These are phyloP conservation scores for Acronicta psi DNA, from an alignment of 2,888 invertebrate genomes.

Conservation along the genomic window DNA sequence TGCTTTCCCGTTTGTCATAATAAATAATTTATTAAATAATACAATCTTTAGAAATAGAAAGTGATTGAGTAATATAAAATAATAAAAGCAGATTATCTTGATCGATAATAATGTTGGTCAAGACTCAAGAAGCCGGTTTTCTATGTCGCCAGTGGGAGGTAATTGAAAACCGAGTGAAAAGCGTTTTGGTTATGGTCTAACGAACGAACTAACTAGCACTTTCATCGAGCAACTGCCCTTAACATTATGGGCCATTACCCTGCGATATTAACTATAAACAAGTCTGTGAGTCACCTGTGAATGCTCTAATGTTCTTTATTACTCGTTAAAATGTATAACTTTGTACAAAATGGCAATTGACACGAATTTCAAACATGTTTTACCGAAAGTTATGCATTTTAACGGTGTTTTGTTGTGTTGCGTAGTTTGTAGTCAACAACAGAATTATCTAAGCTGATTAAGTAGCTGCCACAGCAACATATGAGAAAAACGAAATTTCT, in stretches of 20 bases:
- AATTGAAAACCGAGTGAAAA: constrained; percentile 79
- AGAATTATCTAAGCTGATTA: too few relatives aligned
- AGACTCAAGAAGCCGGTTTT: constrained; percentile 35
- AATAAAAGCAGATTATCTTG: constrained; percentile 30
- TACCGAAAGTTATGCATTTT: neutral
- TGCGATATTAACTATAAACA: constrained; percentile 28
- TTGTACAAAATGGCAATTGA: constrained; percentile 22
- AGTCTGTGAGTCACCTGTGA: constrained; percentile 27
- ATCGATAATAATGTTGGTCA: constrained; percentile 30
- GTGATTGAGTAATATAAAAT: constrained; percentile 39
- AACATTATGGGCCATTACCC: constrained; percentile 66
- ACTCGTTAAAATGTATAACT: constrained; percentile 27
- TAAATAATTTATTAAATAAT: constrained; percentile 38
- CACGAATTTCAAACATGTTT: constrained; percentile 16
- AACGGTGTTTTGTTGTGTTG: neutral
- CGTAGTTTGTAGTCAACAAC: too few relatives aligned
- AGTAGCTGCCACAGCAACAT: too few relatives aligned
- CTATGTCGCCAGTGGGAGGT: constrained; percentile 45
- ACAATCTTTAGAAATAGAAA: constrained; percentile 27
- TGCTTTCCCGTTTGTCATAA: constrained; percentile 18
- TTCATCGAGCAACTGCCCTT: constrained; percentile 72
- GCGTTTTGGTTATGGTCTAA: constrained; percentile 68
- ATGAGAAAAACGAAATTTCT: too few relatives aligned
- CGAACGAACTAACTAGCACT: constrained; percentile 64
- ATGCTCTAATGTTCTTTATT: constrained; percentile 27